These are phyloP conservation scores for Nixonia krombeini DNA, from an alignment of 1,140 invertebrate species.

Conservation along the genomic window DNA sequence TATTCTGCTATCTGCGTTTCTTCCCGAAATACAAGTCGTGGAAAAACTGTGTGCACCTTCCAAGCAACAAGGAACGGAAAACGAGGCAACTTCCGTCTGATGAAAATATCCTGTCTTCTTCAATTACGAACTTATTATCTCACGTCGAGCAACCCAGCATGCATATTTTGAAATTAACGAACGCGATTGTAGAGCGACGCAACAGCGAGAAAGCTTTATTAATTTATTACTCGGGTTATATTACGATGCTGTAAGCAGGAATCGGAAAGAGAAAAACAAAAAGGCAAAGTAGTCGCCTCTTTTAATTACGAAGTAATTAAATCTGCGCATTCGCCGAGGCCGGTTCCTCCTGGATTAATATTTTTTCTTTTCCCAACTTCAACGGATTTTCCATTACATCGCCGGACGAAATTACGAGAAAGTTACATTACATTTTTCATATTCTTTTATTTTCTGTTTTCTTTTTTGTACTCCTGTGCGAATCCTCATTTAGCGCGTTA, in stretches of 20 bases:
- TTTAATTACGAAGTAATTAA: constrained; percentile 48
- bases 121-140: constrained; percentile 45
- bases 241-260: constrained; percentile 26
- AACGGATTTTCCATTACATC: constrained; percentile 21
- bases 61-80: constrained; percentile 2
- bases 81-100: constrained; percentile 27
- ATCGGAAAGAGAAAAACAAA: constrained; percentile 28
- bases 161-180: constrained; percentile 30
- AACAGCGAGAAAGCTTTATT: constrained; percentile 36
- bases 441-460: too few relatives aligned
- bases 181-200: constrained; percentile 16
- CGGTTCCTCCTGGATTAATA: constrained; percentile 28
- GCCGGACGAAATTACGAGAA: constrained; percentile 36
- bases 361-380: constrained; percentile 39
- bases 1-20: too few relatives aligned
- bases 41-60: too few relatives aligned
- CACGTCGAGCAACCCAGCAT: constrained; percentile 4
- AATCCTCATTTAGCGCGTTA: too few relatives aligned
- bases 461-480: too few relatives aligned
- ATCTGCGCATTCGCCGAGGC: constrained; percentile 13
- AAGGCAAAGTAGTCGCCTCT: constrained; percentile 26
- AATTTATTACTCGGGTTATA: constrained; percentile 41
- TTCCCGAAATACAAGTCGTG: too few relatives aligned
- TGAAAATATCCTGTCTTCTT: constrained; percentile 32
- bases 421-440: constrained; percentile 26